A percentile compares a stretch with the other conserved stretches of the same genome.
phyloP scores from a whole-genome alignment of 2,797 vertebrate genomes.

The Poeciliopsis infans region DNA sequence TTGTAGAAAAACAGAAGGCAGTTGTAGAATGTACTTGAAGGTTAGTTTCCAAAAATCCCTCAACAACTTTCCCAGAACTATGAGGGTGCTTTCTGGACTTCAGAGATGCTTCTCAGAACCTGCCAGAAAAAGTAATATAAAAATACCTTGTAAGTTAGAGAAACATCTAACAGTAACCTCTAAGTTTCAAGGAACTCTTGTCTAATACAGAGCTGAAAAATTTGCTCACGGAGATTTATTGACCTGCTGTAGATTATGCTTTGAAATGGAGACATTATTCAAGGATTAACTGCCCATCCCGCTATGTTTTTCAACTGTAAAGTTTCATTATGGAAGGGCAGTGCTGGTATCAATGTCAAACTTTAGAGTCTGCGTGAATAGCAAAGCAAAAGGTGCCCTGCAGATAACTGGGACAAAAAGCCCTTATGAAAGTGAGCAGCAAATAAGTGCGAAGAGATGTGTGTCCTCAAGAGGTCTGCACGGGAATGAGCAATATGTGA shows the following conservation, averaged over 20 bases:
- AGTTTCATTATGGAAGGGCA: not conserved
- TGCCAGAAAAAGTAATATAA: not conserved
- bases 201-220: not conserved
- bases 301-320: not conserved
- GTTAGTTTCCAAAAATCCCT: not conserved
- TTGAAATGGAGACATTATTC: not conserved
- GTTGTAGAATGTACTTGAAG: not conserved
- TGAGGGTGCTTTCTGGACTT: not conserved
- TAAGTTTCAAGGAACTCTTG: not conserved
- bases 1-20: not conserved
- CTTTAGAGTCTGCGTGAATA: constrained; percentile 38
- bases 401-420: constrained; percentile 49
- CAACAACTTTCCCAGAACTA: not conserved
- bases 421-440: constrained; percentile 63
- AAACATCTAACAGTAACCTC: not conserved
- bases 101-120: not conserved
- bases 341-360: constrained; percentile 49
- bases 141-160: not conserved
- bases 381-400: constrained; percentile 49
- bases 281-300: not conserved
- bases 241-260: not conserved
- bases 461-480: constrained; percentile 58
- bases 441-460: constrained; percentile 52
- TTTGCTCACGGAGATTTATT: not conserved
- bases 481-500: constrained; percentile 64